Percentiles rank a stretch among this genome's conserved stretches.
Conservation (phyloP, 2,888 invertebrate genomes). For the Stictocephala bisonia region DNA sequence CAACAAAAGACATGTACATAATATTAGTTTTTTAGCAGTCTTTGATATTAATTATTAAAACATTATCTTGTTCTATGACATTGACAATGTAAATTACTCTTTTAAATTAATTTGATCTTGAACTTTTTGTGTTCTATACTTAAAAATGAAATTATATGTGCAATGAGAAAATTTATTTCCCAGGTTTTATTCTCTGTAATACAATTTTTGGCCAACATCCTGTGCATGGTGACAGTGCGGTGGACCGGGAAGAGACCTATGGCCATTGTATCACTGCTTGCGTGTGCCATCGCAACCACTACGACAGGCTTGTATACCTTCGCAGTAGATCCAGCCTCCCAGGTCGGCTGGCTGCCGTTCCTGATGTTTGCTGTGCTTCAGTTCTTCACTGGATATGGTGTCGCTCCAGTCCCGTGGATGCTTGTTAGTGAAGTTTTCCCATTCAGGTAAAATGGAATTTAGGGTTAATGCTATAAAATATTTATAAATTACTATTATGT, state of each 20-base stretch:
- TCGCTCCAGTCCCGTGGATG: conserved; percentile 68
- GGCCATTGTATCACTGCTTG: conserved; percentile 65
- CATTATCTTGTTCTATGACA: no score
- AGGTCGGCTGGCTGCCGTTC: conserved; percentile 65
- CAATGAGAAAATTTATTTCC: conserved; percentile 56
- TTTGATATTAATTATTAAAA: no score
- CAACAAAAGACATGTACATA: no score
- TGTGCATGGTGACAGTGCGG: conserved; percentile 65
- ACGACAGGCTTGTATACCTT: conserved; percentile 66
- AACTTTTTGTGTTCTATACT: no score
- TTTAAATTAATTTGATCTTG: no score
- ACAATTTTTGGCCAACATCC: conserved; percentile 65
- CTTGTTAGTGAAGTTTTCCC: conserved; percentile 71
- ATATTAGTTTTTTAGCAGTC: no score
- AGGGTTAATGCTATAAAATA: no score
- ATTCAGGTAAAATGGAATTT: conserved; percentile 69
- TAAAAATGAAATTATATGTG: no score
- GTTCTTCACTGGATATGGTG: conserved; percentile 64
- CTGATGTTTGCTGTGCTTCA: conserved; percentile 65
- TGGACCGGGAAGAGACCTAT: conserved; percentile 67
- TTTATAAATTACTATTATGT: no score
- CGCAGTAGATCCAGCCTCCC: conserved; percentile 59
- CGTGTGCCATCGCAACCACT: conserved; percentile 64
- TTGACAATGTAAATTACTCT: no score
- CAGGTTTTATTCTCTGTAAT: conserved; percentile 68